These are phyloP conservation scores for Aradophagus sp. DNA, from an alignment of 1,140 invertebrate species.

Conservation along the genomic window DNA sequence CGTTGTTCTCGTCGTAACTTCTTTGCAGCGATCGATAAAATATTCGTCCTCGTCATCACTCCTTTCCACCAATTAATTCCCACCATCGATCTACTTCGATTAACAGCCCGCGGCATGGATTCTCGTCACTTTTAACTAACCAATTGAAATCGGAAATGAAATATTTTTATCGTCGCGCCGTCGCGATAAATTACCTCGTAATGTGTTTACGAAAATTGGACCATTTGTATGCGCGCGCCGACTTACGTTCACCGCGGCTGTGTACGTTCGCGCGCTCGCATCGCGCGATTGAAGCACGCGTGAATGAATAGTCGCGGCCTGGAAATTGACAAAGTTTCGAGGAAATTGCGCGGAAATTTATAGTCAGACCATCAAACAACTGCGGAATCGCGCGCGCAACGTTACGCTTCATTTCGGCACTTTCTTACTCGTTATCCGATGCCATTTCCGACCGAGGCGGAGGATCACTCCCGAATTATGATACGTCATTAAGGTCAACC, in stretches of 20 bases:
- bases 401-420: slow-evolving; percentile 44
- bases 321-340: slow-evolving; percentile 66
- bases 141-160: neutral
- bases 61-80: too few relatives aligned
- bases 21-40: too few relatives aligned
- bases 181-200: slow-evolving; percentile 27
- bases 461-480: slow-evolving; percentile 17
- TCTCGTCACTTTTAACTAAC: too few relatives aligned
- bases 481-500: slow-evolving; percentile 24
- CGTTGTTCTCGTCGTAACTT: too few relatives aligned
- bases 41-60: too few relatives aligned
- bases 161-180: slow-evolving; percentile 10
- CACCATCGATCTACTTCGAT: too few relatives aligned
- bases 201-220: slow-evolving; percentile 36
- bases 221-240: slow-evolving; percentile 35
- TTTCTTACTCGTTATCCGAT: slow-evolving; percentile 54
- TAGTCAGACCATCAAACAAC: slow-evolving; percentile 57
- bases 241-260: too few relatives aligned
- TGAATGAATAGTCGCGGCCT: slow-evolving; percentile 57
- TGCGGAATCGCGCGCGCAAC: slow-evolving; percentile 34
- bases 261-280: slow-evolving; percentile 11
- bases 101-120: too few relatives aligned
- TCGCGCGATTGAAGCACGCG: slow-evolving; percentile 28
- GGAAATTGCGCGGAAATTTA: slow-evolving; percentile 66
- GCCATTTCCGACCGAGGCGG: slow-evolving; percentile 42